Conservation (phyloP, 1,140 invertebrate genomes). For the Bombus polaris region DNA sequence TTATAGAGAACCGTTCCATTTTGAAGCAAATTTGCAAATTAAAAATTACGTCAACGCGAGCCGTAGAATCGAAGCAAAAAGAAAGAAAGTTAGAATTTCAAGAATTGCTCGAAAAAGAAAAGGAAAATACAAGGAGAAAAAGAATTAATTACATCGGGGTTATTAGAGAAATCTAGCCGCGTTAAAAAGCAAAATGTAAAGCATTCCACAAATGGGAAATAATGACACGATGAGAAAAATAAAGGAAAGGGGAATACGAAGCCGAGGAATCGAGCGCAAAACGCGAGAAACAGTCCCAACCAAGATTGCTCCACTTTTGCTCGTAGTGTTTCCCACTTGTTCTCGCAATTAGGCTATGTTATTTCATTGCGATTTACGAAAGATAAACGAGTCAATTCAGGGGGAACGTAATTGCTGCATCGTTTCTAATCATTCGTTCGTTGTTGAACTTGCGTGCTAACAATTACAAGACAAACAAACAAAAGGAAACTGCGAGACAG, state of each 20-base stretch:
- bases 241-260: not conserved
- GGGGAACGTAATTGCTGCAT: not conserved
- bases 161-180: not conserved
- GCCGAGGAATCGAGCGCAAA: not conserved
- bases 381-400: not conserved
- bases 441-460: not conserved
- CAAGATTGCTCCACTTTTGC: conserved; percentile 14
- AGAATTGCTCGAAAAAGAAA: not conserved
- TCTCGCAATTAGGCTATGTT: conserved; percentile 26
- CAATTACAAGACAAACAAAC: not conserved
- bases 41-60: not conserved
- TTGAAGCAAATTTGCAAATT: not conserved
- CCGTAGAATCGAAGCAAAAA: not conserved
- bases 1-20: too few species aligned
- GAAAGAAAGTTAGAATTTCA: not conserved
- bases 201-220: not conserved
- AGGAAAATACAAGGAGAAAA: not conserved
- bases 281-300: not conserved
- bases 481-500: not conserved
- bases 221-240: not conserved
- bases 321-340: not conserved
- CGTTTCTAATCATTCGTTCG: not conserved
- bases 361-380: conserved; percentile 2
- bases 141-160: not conserved
- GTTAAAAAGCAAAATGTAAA: not conserved